Evolutionary conservation across 92 coral and sea anemone species (phyloP), one percentile per base, ranked within the genome.

Genomic region (Montipora capitata): DNA sequence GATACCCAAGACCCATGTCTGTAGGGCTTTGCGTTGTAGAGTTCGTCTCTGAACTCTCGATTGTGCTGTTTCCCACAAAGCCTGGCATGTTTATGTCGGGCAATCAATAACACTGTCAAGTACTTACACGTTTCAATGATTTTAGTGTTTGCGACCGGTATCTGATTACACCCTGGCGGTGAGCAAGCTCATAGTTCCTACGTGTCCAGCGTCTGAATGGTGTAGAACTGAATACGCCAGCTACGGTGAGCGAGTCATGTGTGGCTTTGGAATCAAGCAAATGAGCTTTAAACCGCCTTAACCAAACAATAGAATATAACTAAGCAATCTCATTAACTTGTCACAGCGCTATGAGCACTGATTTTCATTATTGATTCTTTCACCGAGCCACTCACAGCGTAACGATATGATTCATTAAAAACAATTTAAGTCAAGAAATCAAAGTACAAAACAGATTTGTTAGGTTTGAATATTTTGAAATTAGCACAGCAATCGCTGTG

Each of bases 1-100:
- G 93, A 17, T 66, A 83, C 52, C 69, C 88, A n/a, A 83, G 88
- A 14, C 39, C 76, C 58, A 57, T 45, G 40, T 42, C 76, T 48
- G 6, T 10, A 54, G 78, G 59, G 14, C 59, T 68, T 44, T 80
- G 77, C 10, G 81, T 11, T 10, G 87, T 58, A 8, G 59, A 49
- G 69, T 81, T 81, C 42, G 57, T 52, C 58, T 81, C 20, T 10
- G 54, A 52, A 54, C 85, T 51, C 49, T 49, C 51, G 49, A 35
- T 80, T 18, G 84, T 14, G 27, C 4, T 14, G 76, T 42, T 59
- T 38, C 54, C 70, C 18, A 18, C 57, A 5, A 41, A 6, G 68
- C 68, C 39, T 12, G 2, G 15, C 77, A 72, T 67, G 44, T 63
- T 63, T 6, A 2, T 7, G 9, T 18, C 61, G 10, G 15, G 61